Evolutionary conservation across 2,888 invertebrate genomes (phyloP).

Genomic region (Micropterix aruncella): DNA sequence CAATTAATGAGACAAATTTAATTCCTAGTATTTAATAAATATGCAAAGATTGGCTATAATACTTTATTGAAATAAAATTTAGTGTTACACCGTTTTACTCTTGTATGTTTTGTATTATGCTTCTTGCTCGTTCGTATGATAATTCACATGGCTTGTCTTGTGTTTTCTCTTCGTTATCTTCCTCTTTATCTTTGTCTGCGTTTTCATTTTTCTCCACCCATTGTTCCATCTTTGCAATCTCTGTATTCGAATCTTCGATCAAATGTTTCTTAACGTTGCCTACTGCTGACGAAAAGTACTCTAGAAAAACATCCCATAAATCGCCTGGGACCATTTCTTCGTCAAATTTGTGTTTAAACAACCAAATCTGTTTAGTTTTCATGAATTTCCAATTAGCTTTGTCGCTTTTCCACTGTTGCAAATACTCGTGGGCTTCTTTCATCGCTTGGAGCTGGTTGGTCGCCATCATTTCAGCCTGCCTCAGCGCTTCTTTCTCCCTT

Average conservation of each 20-base stretch:
- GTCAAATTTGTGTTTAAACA: constrained; percentile 55
- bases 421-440: constrained; percentile 47
- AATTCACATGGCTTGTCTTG: constrained; percentile 25
- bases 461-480: constrained; percentile 37
- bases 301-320: constrained; percentile 49
- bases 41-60: too few relatives aligned
- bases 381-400: constrained; percentile 66
- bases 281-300: constrained; percentile 56
- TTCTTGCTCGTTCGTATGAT: constrained; percentile 46
- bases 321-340: constrained; percentile 40
- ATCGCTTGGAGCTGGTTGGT: constrained; percentile 39
- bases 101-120: constrained; percentile 49
- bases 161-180: constrained; percentile 15
- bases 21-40: too few relatives aligned
- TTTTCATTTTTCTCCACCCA: constrained; percentile 26
- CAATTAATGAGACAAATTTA: too few relatives aligned
- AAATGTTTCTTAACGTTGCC: constrained; percentile 50
- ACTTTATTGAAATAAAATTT: background rate
- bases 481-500: constrained; percentile 42
- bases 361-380: constrained; percentile 63
- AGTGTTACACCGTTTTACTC: constrained; percentile 18
- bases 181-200: constrained; percentile 18
- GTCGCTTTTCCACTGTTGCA: constrained; percentile 60
- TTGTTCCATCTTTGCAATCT: constrained; percentile 46
- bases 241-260: constrained; percentile 45